Percentiles rank a stretch among this genome's conserved stretches.
phyloP scores from a whole-genome alignment of 2,888 invertebrate genomes.

The Caenorhabditis virilis region DNA sequence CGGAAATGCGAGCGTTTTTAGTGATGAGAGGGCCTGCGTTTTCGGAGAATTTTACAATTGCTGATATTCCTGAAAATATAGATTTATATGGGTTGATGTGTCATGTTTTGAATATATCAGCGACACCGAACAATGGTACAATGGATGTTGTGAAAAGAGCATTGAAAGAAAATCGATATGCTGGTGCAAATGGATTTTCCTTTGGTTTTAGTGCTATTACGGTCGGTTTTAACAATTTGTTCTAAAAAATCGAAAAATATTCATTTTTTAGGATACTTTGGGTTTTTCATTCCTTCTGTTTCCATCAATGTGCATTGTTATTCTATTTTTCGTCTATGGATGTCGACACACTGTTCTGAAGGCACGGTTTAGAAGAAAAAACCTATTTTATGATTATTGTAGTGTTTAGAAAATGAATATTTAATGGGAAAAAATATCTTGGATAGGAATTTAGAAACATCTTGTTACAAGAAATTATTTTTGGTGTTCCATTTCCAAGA shows the following conservation, averaged over 20 bases:
- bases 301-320: conserved; percentile 48
- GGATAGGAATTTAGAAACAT: no score
- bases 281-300: conserved; percentile 45
- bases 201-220: conserved; percentile 34
- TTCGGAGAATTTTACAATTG: conserved; percentile 68
- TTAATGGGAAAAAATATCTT: no score
- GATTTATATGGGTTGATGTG: conserved; percentile 77
- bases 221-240: conserved; percentile 14
- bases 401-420: not conserved
- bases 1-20: conserved; percentile 53
- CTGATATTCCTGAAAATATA: conserved; percentile 75
- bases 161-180: conserved; percentile 23
- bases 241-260: not conserved
- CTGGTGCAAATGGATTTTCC: conserved; percentile 7
- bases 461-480: no score
- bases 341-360: conserved; percentile 46
- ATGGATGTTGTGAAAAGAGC: conserved; percentile 36
- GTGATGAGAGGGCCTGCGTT: conserved; percentile 73
- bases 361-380: conserved; percentile 1
- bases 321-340: conserved; percentile 44
- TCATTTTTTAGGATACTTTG: conserved; percentile 41
- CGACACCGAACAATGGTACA: conserved; percentile 70
- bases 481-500: no score
- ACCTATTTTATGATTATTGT: not conserved
- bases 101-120: conserved; percentile 73